phyloP scores from a whole-genome alignment of 2,113 vertebrate species.

The Limnothrissa miodon region DNA sequence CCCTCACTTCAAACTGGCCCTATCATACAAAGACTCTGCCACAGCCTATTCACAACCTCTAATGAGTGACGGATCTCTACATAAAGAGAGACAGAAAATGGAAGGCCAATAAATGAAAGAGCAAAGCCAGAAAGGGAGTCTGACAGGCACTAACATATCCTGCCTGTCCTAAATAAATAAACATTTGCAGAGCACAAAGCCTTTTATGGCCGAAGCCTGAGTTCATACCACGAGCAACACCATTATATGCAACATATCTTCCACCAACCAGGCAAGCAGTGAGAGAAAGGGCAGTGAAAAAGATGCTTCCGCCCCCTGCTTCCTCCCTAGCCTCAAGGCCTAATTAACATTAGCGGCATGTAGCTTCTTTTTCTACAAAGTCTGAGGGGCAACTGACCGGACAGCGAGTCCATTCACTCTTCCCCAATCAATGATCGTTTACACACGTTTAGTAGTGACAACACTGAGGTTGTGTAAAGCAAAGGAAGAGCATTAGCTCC shows the following conservation, averaged over 20 bases:
- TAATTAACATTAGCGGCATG: not conserved
- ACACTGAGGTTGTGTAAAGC: not conserved
- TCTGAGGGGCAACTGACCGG: not conserved
- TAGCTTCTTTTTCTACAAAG: not conserved
- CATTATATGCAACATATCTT: not conserved
- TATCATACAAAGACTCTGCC: not conserved
- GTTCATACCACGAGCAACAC: not conserved
- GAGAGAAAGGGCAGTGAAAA: not conserved
- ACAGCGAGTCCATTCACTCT: not conserved
- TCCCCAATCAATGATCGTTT: not conserved
- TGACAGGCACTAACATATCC: not conserved
- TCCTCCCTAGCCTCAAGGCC: not conserved
- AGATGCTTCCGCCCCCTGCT: not conserved
- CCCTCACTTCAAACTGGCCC: not conserved
- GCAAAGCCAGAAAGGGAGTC: not conserved
- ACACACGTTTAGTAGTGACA: not conserved
- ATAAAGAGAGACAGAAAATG: not conserved
- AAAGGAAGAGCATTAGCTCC: not conserved
- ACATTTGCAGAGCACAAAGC: not conserved
- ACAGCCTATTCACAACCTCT: not conserved
- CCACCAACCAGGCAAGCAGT: not conserved
- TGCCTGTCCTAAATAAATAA: not conserved
- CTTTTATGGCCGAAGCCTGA: not conserved
- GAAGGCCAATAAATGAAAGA: not conserved
- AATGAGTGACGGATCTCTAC: not conserved